Evolutionary conservation across 2,797 vertebrate species (phyloP).

Genomic region (Melanotaenia pygmaea): DNA sequence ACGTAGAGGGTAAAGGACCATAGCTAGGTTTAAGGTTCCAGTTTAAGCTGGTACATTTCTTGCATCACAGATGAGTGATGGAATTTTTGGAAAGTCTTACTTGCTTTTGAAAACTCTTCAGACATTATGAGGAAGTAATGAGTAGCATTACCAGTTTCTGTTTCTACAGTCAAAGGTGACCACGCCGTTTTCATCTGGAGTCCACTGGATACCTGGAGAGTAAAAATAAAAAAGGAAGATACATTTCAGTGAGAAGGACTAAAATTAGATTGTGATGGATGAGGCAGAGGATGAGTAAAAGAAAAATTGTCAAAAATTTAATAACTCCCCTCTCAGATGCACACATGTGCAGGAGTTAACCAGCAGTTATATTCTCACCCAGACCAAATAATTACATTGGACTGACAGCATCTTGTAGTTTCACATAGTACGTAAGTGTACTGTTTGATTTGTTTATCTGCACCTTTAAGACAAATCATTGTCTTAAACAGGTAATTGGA

Average conservation of each 20-base stretch:
- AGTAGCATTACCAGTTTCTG: slow-evolving; percentile 89
- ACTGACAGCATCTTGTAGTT: slow-evolving; percentile 30
- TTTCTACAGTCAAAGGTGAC: slow-evolving; percentile 95
- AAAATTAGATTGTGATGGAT: slow-evolving; percentile 42
- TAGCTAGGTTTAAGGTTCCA: background rate
- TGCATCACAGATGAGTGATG: background rate
- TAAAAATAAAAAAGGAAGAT: slow-evolving; percentile 2
- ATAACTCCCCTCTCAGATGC: slow-evolving; percentile 29
- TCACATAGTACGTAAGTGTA: slow-evolving; percentile 41
- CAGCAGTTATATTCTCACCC: slow-evolving; percentile 13
- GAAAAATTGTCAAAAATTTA: slow-evolving; percentile 56
- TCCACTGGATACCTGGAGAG: slow-evolving; percentile 92
- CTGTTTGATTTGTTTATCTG: slow-evolving; percentile 20
- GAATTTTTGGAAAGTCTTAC: background rate
- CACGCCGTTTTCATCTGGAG: slow-evolving; percentile 93
- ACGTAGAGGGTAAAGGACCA: background rate
- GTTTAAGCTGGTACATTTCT: background rate
- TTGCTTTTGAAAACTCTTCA: background rate
- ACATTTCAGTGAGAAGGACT: background rate
- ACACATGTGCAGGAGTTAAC: slow-evolving; percentile 12
- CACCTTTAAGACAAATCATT: too few relatives aligned
- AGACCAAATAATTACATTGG: slow-evolving; percentile 51
- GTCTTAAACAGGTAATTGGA: background rate
- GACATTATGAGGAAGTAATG: background rate
- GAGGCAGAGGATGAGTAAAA: slow-evolving; percentile 27